A percentile compares a stretch with the other conserved stretches of the same genome.
Conservation (phyloP, 2,797 vertebrate genomes). For the Poecilia velifera region DNA sequence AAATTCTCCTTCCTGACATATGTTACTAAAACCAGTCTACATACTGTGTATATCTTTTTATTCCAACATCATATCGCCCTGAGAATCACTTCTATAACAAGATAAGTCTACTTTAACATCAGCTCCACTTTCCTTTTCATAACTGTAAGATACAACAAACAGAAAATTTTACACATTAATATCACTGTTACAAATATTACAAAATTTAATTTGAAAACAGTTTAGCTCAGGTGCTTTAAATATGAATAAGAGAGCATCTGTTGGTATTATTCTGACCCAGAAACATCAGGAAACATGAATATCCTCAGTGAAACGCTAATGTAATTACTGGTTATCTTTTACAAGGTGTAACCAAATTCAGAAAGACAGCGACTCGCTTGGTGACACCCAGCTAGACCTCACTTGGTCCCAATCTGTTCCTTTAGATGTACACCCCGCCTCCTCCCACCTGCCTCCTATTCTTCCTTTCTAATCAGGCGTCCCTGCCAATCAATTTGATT, state of each 20-base stretch:
- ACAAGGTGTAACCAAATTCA: constrained; percentile 59
- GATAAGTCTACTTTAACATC: neutral
- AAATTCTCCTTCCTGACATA: constrained; percentile 48
- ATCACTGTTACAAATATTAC: neutral
- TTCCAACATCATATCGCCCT: neutral
- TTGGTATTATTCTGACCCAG: constrained; percentile 25
- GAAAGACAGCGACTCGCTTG: constrained; percentile 48
- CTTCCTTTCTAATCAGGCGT: constrained; percentile 73
- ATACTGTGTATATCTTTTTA: neutral
- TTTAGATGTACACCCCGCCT: constrained; percentile 68
- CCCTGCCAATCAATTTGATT: constrained; percentile 79
- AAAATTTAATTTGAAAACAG: constrained; percentile 4
- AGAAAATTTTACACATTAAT: neutral
- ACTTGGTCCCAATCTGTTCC: constrained; percentile 77
- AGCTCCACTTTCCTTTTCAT: neutral
- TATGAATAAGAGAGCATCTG: constrained; percentile 47
- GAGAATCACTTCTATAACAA: neutral
- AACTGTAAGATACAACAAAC: neutral
- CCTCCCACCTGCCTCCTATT: constrained; percentile 77
- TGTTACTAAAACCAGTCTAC: constrained; percentile 1
- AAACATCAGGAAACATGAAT: constrained; percentile 29
- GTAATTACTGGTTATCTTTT: constrained; percentile 70
- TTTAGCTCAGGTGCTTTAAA: constrained; percentile 29
- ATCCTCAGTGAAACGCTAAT: constrained; percentile 43
- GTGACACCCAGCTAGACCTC: constrained; percentile 63